phyloP scores from a whole-genome alignment of 2,888 invertebrate genomes.

The Theretra japonica region DNA sequence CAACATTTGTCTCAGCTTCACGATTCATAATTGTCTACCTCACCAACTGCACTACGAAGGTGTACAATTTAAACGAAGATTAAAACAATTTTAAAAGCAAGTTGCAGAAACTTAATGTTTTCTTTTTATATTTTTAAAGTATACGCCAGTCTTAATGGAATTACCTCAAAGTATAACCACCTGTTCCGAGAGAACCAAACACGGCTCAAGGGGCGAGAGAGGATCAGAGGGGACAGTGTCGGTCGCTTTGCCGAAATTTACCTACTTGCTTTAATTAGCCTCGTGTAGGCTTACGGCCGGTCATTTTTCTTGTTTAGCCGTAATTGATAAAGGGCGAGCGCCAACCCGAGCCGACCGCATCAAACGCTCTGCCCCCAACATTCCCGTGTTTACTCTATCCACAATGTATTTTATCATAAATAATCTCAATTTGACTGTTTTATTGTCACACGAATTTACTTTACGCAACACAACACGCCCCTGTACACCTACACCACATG shows the following conservation, averaged over 20 bases:
- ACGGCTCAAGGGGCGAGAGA: conserved; percentile 43
- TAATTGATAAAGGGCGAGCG: conserved; percentile 80
- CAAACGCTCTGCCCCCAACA: conserved; percentile 56
- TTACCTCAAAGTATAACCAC: conserved; percentile 76
- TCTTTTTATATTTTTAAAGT: conserved; percentile 64
- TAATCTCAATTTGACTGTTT: background rate
- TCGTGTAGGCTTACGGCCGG: conserved; percentile 75
- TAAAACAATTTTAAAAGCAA: background rate
- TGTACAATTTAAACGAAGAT: too few relatives aligned
- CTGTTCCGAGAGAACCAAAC: conserved; percentile 64
- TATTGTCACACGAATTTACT: background rate
- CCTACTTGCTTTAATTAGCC: conserved; percentile 82
- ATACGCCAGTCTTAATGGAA: conserved; percentile 70
- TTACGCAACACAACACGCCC: background rate
- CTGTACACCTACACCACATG: background rate
- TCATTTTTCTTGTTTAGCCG: conserved; percentile 82
- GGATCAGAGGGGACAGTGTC: conserved; percentile 54
- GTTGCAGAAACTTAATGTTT: conserved; percentile 22
- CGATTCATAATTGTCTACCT: too few relatives aligned
- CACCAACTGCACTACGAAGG: too few relatives aligned
- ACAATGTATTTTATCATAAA: conserved; percentile 4
- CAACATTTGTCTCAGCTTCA: too few relatives aligned
- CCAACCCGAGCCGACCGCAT: conserved; percentile 56
- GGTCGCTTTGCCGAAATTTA: conserved; percentile 70
- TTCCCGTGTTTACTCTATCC: conserved; percentile 44